Evolutionary conservation across 2,888 invertebrate genomes (phyloP), one percentile per base, ranked within the genome.

Genomic region (Cartodere bifasciata): DNA sequence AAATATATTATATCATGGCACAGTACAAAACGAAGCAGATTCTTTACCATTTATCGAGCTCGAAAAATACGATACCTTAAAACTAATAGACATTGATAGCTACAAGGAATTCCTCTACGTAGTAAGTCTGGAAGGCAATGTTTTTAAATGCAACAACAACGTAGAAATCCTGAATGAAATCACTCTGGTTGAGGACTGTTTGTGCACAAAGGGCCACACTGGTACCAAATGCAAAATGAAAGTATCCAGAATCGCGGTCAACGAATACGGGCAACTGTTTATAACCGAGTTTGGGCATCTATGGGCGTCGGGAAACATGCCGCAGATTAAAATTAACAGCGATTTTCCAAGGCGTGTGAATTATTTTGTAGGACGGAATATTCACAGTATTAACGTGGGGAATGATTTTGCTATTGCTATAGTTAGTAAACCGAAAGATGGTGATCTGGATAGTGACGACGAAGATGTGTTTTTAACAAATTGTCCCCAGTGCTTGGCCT

Each of bases 381-480:
- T 85, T 13, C 67, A 75, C 28, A 72, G 75, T 50, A 68, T 83
- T 24, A 72, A 72, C 5, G 76, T 85, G 33, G 88, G 88, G 4
- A 67, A 68, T 35, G 75, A 81, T 49, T 87, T 77, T 66, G 85
- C 76, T 51, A 76, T 78, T 48, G 75, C 74, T 28, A 68, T 81
- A 46, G 71, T 72, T n/a, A 67, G 72, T 38, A 77, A 74, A 53
- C 53, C 67, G 57, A 42, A 51, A 51, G 34, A 42, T 31, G 48
- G 48, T 37, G 53, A 53, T 24, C 71, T 70, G 22, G 71, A 73
- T 35, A 65, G 69, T 50, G 71, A 75, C 40, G 70, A 74, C 38
- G 67, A 65, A 49, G 67, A 68, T 49, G 70, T 74, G 2, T 75
- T 77, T 56, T 65, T 72, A 20, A 68, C 71, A 42, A 70, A 70